Base-by-base conservation (phyloP, 1,140 invertebrate genomes). In the Micrasema minimum region DNA sequence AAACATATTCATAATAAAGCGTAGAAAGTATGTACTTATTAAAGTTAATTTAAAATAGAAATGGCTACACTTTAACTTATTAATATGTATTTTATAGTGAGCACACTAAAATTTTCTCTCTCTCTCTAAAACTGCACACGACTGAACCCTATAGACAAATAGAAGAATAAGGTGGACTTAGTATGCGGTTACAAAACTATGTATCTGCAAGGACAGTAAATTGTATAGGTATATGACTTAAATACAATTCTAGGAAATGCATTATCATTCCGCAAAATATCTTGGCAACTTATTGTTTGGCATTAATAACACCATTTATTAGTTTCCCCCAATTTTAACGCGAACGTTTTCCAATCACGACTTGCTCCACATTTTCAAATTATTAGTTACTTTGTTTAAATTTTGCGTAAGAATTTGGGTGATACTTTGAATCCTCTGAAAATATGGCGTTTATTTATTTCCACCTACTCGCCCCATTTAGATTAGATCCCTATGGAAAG, bases 201-300 rank as follows among this genome's bases (percentile, higher is more conserved):
- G 48, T 51, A 22, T 51, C 48, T 51, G 48, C 18, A 18, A 51
- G 48, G 48, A 51, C n/a, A n/a, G n/a, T n/a, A n/a, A n/a, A n/a
- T n/a, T 22, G 48, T 51, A 51, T 11, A 22, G 10, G 7, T 22
- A 22, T 22, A 51, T 51, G 20, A 51, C 48, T 51, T 9, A 11
- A 23, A 51, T 51, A 51, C 48, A 51, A 51, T 51, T 22, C 48
- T 20, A 51, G 48, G 48, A 51, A 51, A 23, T 51, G 48, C 48
- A 51, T 51, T 51, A 51, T n/a, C 11, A 20, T 22, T 51, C 48
- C 20, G 48, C 22, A 51, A 51, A 51, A 48, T 16, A 16, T 16
- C 16, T 48, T n/a, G 45, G 45, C 45, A 48, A n/a, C 16, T n/a
- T 31, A 31, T 31, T 31, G 48, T 23, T 18, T 51, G 20, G 22